phyloP scores from a whole-genome alignment of 2,113 vertebrate species.

The Eurystomus gularis region DNA sequence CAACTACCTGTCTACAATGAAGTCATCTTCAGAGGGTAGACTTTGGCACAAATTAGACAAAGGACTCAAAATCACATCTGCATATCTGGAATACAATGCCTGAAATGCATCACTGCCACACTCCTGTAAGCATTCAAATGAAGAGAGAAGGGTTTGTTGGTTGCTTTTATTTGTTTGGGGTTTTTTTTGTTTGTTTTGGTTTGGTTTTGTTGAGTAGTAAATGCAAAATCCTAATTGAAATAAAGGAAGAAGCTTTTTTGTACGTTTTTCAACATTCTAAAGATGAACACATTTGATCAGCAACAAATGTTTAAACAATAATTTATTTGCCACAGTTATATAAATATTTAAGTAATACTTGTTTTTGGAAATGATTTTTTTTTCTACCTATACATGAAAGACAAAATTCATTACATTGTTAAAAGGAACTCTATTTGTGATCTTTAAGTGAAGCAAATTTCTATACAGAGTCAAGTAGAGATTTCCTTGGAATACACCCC shows the following conservation, averaged over 20 bases:
- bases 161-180: not conserved
- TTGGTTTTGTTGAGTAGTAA: not conserved
- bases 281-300: not conserved
- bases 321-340: not conserved
- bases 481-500: not conserved
- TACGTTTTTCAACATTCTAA: not conserved
- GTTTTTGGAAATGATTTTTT: not conserved
- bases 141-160: not conserved
- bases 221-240: not conserved
- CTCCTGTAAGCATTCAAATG: not conserved
- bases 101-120: not conserved
- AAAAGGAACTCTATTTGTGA: not conserved
- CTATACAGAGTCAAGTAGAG: not conserved
- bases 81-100: not conserved
- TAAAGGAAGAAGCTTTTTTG: not conserved
- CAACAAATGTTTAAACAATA: not conserved
- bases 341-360: not conserved
- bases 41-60: not conserved
- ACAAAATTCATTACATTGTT: not conserved
- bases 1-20: not conserved
- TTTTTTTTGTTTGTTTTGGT: not conserved
- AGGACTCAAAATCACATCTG: rapidly evolving
- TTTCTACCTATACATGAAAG: not conserved
- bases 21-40: not conserved
- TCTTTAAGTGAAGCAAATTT: not conserved